A percentile compares a stretch with the other conserved stretches of the same genome.
Conservation (phyloP, 1,140 invertebrate genomes). For the Onthophagus taurus region DNA sequence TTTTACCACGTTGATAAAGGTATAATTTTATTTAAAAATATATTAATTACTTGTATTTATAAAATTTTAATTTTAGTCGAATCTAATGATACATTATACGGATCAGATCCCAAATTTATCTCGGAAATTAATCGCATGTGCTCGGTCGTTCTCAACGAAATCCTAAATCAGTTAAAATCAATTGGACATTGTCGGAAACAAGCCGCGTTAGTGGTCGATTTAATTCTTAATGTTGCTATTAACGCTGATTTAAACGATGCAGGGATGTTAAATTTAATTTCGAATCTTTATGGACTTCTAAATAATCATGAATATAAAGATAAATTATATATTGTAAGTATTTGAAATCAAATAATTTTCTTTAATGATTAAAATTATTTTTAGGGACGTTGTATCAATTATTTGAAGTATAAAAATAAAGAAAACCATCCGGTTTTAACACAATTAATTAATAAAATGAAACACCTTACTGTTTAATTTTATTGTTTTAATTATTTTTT, state of each 20-base stretch:
- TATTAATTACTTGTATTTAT: constrained; percentile 3
- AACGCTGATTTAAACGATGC: constrained; percentile 57
- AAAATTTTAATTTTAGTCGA: constrained; percentile 73
- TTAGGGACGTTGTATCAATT: constrained; percentile 3
- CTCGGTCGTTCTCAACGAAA: constrained; percentile 64
- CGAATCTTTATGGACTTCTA: constrained; percentile 73
- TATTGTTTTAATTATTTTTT: no score
- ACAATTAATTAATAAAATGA: no score
- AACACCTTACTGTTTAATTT: no score
- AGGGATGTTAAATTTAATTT: constrained; percentile 51
- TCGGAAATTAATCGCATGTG: constrained; percentile 70
- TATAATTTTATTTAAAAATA: constrained; percentile 13
- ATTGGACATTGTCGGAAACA: constrained; percentile 56
- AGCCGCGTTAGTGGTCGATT: constrained; percentile 57
- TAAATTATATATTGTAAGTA: constrained; percentile 36
- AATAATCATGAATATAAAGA: constrained; percentile 49
- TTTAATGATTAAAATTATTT: neutral
- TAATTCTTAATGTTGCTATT: constrained; percentile 62
- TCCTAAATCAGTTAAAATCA: constrained; percentile 62
- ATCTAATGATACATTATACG: constrained; percentile 90
- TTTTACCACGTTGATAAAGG: constrained; percentile 74
- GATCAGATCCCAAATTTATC: constrained; percentile 78
- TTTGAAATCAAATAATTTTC: neutral
- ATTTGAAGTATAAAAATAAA: constrained; percentile 1
- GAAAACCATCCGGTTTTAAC: constrained; percentile 1